Conservation (phyloP, 2,888 invertebrate species). For the Cerastis leucographa region DNA sequence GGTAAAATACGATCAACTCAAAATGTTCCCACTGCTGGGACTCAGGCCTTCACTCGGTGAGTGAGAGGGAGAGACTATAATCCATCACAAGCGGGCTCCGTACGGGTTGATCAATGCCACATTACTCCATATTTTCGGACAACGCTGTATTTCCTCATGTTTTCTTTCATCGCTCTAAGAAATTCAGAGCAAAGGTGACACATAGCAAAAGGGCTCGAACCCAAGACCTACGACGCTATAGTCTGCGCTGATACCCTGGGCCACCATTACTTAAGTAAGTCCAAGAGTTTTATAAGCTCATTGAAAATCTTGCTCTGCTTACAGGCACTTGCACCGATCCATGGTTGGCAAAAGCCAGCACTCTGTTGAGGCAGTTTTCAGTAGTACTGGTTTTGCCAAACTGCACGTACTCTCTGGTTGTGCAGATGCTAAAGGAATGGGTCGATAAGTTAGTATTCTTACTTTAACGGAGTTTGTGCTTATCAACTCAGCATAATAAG, state of each 20-base stretch:
- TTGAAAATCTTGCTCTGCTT: conserved; percentile 3
- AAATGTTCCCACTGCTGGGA: background rate
- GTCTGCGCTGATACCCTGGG: background rate
- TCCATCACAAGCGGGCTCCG: background rate
- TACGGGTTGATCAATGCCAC: background rate
- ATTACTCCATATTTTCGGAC: background rate
- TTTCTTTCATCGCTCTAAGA: background rate
- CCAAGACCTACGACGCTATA: background rate
- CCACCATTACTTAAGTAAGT: background rate
- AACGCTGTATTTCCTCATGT: background rate
- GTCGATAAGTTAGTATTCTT: conserved; percentile 67
- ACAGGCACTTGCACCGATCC: conserved; percentile 81
- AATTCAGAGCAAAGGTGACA: background rate
- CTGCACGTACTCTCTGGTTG: conserved; percentile 74
- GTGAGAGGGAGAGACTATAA: background rate
- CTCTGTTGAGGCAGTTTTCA: conserved; percentile 77
- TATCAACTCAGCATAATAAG: too few species aligned
- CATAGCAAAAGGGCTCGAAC: background rate
- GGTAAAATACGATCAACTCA: background rate
- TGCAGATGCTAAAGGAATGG: conserved; percentile 78
- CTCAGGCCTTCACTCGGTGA: background rate
- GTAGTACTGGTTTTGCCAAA: conserved; percentile 76
- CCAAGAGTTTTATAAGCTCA: background rate
- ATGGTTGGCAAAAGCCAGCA: conserved; percentile 75
- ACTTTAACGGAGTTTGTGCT: background rate